Percentiles rank a stretch among this genome's conserved stretches.
Conservation (phyloP, 2,888 invertebrate genomes). For the Gandaritis pyraliata region DNA sequence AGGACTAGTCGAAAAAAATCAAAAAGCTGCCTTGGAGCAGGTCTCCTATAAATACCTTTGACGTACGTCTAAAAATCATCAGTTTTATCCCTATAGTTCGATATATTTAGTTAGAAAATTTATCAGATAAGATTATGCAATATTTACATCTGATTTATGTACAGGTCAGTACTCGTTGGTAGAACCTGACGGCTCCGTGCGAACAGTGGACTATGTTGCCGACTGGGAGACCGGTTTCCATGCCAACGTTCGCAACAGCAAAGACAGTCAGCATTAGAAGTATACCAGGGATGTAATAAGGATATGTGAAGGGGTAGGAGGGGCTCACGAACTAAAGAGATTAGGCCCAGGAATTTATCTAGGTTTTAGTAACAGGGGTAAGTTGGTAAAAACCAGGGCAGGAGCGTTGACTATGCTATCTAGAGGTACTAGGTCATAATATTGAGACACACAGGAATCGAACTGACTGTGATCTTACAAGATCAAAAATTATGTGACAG, state of each 20-base stretch:
- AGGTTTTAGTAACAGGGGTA: neutral
- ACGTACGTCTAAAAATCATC: no score
- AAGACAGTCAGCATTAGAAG: constrained; percentile 77
- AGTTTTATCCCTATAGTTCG: neutral
- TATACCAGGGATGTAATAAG: constrained; percentile 7
- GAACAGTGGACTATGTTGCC: constrained; percentile 90
- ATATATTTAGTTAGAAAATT: neutral
- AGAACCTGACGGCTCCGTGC: constrained; percentile 90
- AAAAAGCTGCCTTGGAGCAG: no score
- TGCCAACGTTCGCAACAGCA: constrained; percentile 88
- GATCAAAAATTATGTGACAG: no score
- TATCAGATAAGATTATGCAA: constrained; percentile 4
- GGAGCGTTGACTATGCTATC: no score
- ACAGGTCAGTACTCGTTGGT: constrained; percentile 86
- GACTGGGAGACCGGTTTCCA: constrained; percentile 92
- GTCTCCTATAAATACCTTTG: no score
- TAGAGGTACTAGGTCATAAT: no score
- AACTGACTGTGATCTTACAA: no score
- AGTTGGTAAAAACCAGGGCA: neutral
- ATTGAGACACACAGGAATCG: no score
- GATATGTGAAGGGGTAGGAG: neutral
- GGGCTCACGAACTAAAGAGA: neutral
- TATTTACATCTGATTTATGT: constrained; percentile 42
- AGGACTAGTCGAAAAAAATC: no score
- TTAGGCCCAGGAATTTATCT: neutral